Evolutionary conservation across 1,140 invertebrate genomes (phyloP), one percentile per base, ranked within the genome.

Genomic region (Octopus sinensis): DNA sequence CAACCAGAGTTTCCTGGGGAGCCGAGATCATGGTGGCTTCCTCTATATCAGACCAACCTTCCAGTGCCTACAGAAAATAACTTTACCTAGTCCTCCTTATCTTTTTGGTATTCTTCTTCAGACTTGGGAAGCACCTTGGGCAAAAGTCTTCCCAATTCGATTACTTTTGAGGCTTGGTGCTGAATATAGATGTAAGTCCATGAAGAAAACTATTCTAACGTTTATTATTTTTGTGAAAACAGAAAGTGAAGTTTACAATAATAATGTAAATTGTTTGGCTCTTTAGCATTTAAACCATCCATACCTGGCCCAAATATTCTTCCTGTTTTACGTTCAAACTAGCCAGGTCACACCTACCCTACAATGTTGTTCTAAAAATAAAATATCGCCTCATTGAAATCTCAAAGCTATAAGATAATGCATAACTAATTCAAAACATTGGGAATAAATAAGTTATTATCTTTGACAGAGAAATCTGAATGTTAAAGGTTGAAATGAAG

Each of bases 41-140:
- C 91, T 97, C 1, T 97, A 95, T 85, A 94, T 97, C 80, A 92
- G 94, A 80, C 94, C 95, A 30, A 95, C 95, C 17, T 94, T 96
- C 89, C 96, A 97, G 84, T 96, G 95, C 91, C 90, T 96, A 76
- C 94, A 95, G 84, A 94, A 95, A 86, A 91, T 97, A 4, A 90
- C 84, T 4, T 89, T 95, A 79, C 96, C 96, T 1, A 91, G 93
- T 23, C 92, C 94, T 79, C 95, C 96, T 0, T 96, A 94, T 89
- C 89, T 97, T 30, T 93, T 97, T 84, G 96, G 93, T 4, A 92
- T 97, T 82, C 92, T 97, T 54, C 93, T 97, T 73, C 95, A 96
- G 87, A 94, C 94, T 92, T 96, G 94, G 93, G 96, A 96, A 91
- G 94, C 94, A 43, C 95, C 95, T 2, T 96, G 95, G 95, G 95